Conservation (phyloP, 1,140 invertebrate genomes). For the Drosophila carrolli region DNA sequence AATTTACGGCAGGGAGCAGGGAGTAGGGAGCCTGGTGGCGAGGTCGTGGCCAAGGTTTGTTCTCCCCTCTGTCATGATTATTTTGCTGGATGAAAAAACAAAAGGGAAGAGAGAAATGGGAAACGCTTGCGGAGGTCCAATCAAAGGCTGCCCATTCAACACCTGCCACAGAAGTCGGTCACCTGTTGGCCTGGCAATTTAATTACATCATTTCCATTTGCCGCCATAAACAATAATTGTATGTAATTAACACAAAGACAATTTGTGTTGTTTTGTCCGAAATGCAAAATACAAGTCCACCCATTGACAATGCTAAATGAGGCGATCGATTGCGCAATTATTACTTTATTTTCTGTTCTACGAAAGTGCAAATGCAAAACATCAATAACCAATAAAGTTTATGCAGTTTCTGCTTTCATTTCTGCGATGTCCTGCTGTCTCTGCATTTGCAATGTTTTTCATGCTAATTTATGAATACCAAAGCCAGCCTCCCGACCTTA, state of each 20-base stretch:
- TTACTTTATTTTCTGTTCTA: constrained; percentile 24
- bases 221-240: constrained; percentile 37
- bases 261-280: constrained; percentile 8
- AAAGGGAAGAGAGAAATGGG: not conserved
- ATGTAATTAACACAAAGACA: constrained; percentile 35
- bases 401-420: not conserved
- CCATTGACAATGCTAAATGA: constrained; percentile 8
- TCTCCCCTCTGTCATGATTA: constrained; percentile 31
- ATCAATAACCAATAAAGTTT: not conserved
- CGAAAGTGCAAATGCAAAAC: constrained; percentile 34
- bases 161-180: constrained; percentile 11
- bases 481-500: constrained; percentile 11
- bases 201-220: constrained; percentile 43
- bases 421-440: not conserved
- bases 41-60: constrained; percentile 13
- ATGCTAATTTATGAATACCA: constrained; percentile 55
- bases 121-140: constrained; percentile 29
- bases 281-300: constrained; percentile 9
- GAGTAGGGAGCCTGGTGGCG: not conserved
- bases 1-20: constrained; percentile 26
- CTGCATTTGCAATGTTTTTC: constrained; percentile 19
- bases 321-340: constrained; percentile 4
- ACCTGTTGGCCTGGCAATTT: constrained; percentile 30
- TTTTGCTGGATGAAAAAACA: constrained; percentile 30
- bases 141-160: constrained; percentile 26